Percentiles rank a stretch among this genome's conserved stretches.
Evolutionary conservation across 2,113 vertebrate genomes (phyloP).

Genomic region (Sorex araneus): DNA sequence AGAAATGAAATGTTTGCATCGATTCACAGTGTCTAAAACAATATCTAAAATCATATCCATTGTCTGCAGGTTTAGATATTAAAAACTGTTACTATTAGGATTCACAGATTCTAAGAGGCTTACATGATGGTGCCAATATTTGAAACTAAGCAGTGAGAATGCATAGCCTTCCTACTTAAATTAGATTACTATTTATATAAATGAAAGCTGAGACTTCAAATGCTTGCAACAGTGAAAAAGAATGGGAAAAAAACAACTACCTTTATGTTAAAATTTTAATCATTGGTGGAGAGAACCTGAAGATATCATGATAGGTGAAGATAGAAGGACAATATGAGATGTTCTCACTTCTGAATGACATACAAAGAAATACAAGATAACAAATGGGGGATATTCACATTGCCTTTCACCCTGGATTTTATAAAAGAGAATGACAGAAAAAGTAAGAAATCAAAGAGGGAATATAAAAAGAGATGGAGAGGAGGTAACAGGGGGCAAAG

Average conservation of each 20-base stretch:
- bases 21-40: not conserved
- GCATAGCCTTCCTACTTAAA: not conserved
- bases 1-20: not conserved
- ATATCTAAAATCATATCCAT: not conserved
- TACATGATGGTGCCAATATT: not conserved
- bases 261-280: not conserved
- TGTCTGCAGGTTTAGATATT: no score
- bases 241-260: not conserved
- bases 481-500: no score
- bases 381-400: no score
- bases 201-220: not conserved
- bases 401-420: no score
- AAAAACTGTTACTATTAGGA: not conserved
- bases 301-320: no score
- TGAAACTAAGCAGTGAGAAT: slow-evolving; percentile 11
- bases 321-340: no score
- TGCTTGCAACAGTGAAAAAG: not conserved
- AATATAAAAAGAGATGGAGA: no score
- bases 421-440: no score
- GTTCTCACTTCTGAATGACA: no score
- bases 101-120: not conserved
- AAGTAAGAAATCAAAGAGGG: no score
- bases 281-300: no score
- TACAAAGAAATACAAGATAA: no score
- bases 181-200: not conserved